A percentile compares a stretch with the other conserved stretches of the same genome.
Evolutionary conservation across 2,888 invertebrate genomes (phyloP).

Genomic region (Hoplodrina ambigua): DNA sequence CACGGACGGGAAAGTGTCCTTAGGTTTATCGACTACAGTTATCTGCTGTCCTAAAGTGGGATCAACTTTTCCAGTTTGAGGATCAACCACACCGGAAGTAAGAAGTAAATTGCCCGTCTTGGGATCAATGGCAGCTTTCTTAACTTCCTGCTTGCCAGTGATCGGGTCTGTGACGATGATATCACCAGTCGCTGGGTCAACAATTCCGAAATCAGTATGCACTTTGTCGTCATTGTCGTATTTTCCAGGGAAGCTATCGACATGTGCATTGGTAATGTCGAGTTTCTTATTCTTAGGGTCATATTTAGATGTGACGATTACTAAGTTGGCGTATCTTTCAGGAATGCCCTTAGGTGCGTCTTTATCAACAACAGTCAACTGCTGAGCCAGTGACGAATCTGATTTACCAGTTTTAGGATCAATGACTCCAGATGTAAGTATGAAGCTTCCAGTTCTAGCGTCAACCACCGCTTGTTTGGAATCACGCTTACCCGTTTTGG

Average conservation of each 20-base stretch:
- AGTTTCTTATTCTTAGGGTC: constrained; percentile 89
- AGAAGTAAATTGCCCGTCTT: constrained; percentile 91
- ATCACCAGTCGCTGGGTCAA: constrained; percentile 90
- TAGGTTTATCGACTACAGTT: constrained; percentile 83
- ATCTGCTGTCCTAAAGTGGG: constrained; percentile 90
- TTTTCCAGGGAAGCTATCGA: constrained; percentile 82
- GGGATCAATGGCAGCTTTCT: constrained; percentile 91
- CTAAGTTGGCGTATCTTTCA: constrained; percentile 87
- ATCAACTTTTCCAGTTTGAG: constrained; percentile 89
- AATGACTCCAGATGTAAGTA: constrained; percentile 90
- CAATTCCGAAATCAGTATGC: constrained; percentile 90
- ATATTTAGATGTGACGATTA: constrained; percentile 90
- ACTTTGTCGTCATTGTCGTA: constrained; percentile 88
- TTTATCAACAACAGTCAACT: constrained; percentile 86
- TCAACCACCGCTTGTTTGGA: constrained; percentile 91
- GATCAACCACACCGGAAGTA: constrained; percentile 90
- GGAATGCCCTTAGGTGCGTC: constrained; percentile 85
- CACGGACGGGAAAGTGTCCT: constrained; percentile 80
- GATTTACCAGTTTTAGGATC: constrained; percentile 91
- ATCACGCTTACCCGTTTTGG: constrained; percentile 91
- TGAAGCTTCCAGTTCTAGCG: constrained; percentile 89
- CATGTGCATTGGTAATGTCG: constrained; percentile 88
- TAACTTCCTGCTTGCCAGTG: constrained; percentile 91
- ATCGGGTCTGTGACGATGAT: constrained; percentile 90
- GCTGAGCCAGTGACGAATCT: constrained; percentile 92